phyloP scores from a whole-genome alignment of 2,797 vertebrate species.

The Morelia viridis region DNA sequence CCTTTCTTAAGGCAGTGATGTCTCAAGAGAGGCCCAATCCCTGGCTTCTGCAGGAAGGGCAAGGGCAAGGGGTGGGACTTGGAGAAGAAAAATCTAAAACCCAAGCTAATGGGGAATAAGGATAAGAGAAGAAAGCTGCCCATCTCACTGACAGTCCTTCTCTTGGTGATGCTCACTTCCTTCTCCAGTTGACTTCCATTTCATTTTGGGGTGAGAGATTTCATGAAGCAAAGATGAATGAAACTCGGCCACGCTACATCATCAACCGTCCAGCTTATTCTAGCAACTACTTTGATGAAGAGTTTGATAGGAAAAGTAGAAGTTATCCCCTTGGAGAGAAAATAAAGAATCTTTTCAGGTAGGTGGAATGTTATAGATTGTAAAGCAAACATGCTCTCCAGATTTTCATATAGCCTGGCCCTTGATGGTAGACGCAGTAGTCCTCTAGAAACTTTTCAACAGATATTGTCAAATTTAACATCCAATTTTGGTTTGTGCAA shows the following conservation, averaged over 20 bases:
- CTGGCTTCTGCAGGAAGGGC: slow-evolving; percentile 52
- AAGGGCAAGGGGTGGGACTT: slow-evolving; percentile 65
- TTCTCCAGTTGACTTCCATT: slow-evolving; percentile 1
- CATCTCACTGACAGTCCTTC: not conserved
- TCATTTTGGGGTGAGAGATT: slow-evolving; percentile 19
- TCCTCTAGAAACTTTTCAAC: not conserved
- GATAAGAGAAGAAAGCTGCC: slow-evolving; percentile 10
- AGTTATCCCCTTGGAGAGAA: slow-evolving; percentile 84
- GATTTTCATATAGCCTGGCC: not conserved
- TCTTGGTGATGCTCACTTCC: slow-evolving; percentile 10
- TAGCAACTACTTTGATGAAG: slow-evolving; percentile 83
- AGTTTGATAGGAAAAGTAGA: slow-evolving; percentile 87
- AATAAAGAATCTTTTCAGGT: slow-evolving; percentile 85
- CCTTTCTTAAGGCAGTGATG: slow-evolving; percentile 36
- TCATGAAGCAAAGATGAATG: slow-evolving; percentile 74
- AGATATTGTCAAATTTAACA: not conserved
- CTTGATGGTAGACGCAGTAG: not conserved
- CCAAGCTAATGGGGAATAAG: slow-evolving; percentile 48
- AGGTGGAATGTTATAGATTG: slow-evolving; percentile 36
- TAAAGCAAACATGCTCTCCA: not conserved
- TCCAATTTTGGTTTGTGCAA: not conserved
- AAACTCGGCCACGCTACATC: slow-evolving; percentile 79
- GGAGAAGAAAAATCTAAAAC: slow-evolving; percentile 54
- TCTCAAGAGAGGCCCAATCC: slow-evolving; percentile 54
- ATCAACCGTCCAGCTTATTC: slow-evolving; percentile 83